These are phyloP conservation scores for Pongo pygmaeus DNA, from an alignment of 2,113 vertebrate species.

Conservation along the genomic window DNA sequence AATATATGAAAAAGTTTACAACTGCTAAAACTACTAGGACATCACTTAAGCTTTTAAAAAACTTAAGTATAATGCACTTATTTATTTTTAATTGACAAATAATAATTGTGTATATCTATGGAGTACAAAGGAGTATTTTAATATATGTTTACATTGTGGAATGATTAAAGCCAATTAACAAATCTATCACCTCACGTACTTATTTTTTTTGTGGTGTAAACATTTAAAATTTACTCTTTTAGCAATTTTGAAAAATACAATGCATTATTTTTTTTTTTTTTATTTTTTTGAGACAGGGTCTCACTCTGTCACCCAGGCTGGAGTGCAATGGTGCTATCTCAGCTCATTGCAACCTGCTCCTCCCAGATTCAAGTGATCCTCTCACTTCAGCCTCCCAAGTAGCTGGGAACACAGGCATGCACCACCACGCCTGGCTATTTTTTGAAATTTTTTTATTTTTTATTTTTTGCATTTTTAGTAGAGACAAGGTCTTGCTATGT, in stretches of 20 bases:
- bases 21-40: constrained; percentile 12
- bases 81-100: neutral
- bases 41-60: constrained; percentile 19
- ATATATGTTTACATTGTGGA: neutral
- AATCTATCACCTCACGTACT: neutral
- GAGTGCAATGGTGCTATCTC: no score
- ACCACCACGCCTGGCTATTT: no score
- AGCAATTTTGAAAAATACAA: neutral
- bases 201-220: neutral
- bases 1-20: constrained; percentile 19
- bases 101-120: neutral
- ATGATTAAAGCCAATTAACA: neutral
- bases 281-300: neutral
- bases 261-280: neutral
- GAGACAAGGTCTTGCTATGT: no score
- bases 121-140: neutral
- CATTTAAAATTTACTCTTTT: neutral
- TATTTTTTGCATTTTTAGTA: no score
- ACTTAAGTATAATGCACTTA: neutral
- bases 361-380: no score
- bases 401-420: no score
- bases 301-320: no score
- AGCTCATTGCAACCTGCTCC: no score
- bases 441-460: no score
- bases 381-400: no score